Conservation (phyloP, 2,113 vertebrate species). For the Oreochromis spilurus region DNA sequence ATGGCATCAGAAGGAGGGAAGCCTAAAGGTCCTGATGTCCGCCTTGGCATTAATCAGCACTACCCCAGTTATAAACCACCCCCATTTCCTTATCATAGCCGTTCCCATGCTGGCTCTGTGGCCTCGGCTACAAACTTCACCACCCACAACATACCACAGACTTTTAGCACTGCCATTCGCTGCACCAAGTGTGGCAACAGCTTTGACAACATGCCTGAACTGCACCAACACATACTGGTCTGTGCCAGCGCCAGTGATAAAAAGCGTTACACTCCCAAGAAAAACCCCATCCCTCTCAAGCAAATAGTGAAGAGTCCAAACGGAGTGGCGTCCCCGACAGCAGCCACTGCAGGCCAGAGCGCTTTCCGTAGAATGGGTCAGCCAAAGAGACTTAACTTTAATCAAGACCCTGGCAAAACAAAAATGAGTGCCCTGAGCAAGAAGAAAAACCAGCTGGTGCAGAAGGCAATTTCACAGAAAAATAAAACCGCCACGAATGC, state of each 20-base stretch:
- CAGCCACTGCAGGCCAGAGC: slow-evolving; percentile 70
- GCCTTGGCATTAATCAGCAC: slow-evolving; percentile 95
- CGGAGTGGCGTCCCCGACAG: slow-evolving; percentile 62
- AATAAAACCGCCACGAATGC: slow-evolving; percentile 81
- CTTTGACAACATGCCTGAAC: slow-evolving; percentile 96
- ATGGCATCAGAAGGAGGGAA: slow-evolving; percentile 95
- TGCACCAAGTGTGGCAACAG: slow-evolving; percentile 98
- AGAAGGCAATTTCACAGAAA: slow-evolving; percentile 92
- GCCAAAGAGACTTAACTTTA: slow-evolving; percentile 93
- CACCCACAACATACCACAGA: slow-evolving; percentile 97
- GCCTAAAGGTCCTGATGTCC: slow-evolving; percentile 90
- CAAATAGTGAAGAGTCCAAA: slow-evolving; percentile 89
- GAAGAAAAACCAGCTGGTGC: slow-evolving; percentile 91
- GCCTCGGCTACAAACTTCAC: slow-evolving; percentile 96
- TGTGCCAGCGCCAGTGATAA: slow-evolving; percentile 96
- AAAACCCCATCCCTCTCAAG: slow-evolving; percentile 92
- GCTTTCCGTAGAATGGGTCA: slow-evolving; percentile 91
- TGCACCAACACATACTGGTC: slow-evolving; percentile 92
- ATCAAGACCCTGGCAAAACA: slow-evolving; percentile 82
- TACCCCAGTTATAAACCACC: slow-evolving; percentile 98
- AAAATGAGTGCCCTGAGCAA: slow-evolving; percentile 90
- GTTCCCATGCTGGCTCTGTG: slow-evolving; percentile 85
- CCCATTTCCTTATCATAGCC: slow-evolving; percentile 95
- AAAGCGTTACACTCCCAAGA: slow-evolving; percentile 97
- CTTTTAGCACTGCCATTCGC: slow-evolving; percentile 95